Conservation (phyloP, 2,888 invertebrate species). For the Polyommatus iphigenia region DNA sequence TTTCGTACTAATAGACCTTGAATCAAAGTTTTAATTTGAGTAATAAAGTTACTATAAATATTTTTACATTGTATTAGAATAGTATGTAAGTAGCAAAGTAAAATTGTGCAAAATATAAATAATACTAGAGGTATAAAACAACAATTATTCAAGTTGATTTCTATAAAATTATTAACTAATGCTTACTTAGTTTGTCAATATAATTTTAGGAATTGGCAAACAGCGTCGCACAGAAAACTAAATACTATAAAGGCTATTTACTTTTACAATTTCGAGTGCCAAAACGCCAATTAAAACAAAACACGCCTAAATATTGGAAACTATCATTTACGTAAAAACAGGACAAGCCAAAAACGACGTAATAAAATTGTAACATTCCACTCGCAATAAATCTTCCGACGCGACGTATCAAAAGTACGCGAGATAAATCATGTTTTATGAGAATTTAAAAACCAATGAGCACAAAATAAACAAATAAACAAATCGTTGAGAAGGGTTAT, state of each 20-base stretch:
- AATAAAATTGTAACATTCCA: constrained; percentile 8
- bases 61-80: no score
- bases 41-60: no score
- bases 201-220: no score
- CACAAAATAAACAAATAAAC: constrained; percentile 35
- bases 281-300: background rate
- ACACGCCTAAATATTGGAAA: background rate
- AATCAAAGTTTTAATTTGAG: no score
- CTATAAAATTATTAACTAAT: no score
- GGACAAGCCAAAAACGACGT: background rate
- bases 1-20: no score
- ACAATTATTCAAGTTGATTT: no score
- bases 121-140: no score
- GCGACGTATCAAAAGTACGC: constrained; percentile 6
- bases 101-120: no score
- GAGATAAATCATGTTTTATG: constrained; percentile 24
- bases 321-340: background rate
- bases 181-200: no score
- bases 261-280: background rate
- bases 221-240: no score
- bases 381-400: constrained; percentile 19
- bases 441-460: constrained; percentile 31
- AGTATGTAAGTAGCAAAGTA: no score
- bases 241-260: background rate
- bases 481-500: constrained; percentile 35